Conservation (phyloP, 2,888 invertebrate genomes). For the Mallateleia sp. region DNA sequence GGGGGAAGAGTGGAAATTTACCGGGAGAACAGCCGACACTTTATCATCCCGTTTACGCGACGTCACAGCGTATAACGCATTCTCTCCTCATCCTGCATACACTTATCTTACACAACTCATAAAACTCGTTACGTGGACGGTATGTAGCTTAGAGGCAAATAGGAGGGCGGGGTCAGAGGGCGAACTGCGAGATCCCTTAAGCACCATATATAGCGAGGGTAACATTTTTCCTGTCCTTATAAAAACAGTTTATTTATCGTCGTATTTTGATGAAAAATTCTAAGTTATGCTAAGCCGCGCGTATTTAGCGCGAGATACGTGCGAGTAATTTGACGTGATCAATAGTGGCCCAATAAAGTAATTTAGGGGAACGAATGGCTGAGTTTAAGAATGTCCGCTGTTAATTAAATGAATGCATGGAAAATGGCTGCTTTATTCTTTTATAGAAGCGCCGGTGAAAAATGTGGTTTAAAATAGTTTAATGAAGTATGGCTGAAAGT, state of each 20-base stretch:
- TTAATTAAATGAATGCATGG: background rate
- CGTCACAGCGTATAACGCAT: slow-evolving; percentile 77
- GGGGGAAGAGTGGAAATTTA: slow-evolving; percentile 74
- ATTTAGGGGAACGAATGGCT: background rate
- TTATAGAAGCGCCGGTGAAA: too few species aligned
- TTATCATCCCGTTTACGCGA: slow-evolving; percentile 76
- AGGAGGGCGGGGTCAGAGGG: slow-evolving; percentile 54
- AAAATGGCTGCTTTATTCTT: background rate
- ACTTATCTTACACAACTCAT: slow-evolving; percentile 80
- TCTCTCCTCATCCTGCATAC: slow-evolving; percentile 76
- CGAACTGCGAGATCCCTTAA: slow-evolving; percentile 67
- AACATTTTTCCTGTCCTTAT: slow-evolving; percentile 61
- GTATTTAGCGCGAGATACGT: slow-evolving; percentile 21
- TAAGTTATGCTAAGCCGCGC: slow-evolving; percentile 14
- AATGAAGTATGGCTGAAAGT: too few species aligned
- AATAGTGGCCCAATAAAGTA: slow-evolving; percentile 21
- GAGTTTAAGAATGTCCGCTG: background rate
- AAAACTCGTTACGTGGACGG: slow-evolving; percentile 79
- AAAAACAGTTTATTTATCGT: slow-evolving; percentile 52
- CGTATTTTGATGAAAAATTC: slow-evolving; percentile 51
- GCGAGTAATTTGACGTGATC: slow-evolving; percentile 3
- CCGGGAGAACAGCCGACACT: slow-evolving; percentile 61
- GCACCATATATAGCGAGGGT: slow-evolving; percentile 51
- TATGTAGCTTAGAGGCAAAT: slow-evolving; percentile 76
- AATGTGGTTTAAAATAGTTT: too few species aligned